Evolutionary conservation across 2,888 invertebrate species (phyloP).

Genomic region (Cartodere bifasciata): DNA sequence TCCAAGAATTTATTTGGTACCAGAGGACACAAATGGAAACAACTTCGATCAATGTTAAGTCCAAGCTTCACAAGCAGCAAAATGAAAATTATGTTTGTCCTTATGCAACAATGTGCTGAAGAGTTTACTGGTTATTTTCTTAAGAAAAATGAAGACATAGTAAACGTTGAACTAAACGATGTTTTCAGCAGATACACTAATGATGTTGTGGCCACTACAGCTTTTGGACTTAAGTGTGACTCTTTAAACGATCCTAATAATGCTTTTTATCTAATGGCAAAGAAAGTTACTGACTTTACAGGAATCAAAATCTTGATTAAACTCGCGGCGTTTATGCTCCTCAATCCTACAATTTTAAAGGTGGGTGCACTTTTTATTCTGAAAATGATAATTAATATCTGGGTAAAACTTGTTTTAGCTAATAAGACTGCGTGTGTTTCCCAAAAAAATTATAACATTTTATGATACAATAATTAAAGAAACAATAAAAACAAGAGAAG

Average conservation of each 20-base stretch:
- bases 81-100: constrained; percentile 35
- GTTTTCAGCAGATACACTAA: constrained; percentile 36
- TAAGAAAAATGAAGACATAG: constrained; percentile 11
- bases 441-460: too few species aligned
- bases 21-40: constrained; percentile 24
- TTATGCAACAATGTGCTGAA: constrained; percentile 22
- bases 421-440: background rate
- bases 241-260: constrained; percentile 40
- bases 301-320: constrained; percentile 9
- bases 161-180: constrained; percentile 34
- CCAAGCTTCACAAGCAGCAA: constrained; percentile 37
- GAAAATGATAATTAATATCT: too few species aligned
- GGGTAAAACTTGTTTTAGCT: too few species aligned
- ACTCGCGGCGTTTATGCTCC: too few species aligned
- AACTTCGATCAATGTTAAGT: constrained; percentile 35
- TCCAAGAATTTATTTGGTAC: too few species aligned
- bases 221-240: constrained; percentile 41
- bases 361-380: too few species aligned
- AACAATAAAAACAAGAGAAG: constrained; percentile 18
- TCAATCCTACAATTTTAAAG: too few species aligned
- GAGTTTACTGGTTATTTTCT: constrained; percentile 13
- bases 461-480: constrained; percentile 19
- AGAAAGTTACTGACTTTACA: constrained; percentile 27
- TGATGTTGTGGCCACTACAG: constrained; percentile 41
- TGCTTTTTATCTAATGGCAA: constrained; percentile 41